Percentiles rank a stretch among this genome's conserved stretches.
These are phyloP conservation scores for Chrysemys picta DNA, from an alignment of 2,113 vertebrate genomes.

Conservation along the genomic window DNA sequence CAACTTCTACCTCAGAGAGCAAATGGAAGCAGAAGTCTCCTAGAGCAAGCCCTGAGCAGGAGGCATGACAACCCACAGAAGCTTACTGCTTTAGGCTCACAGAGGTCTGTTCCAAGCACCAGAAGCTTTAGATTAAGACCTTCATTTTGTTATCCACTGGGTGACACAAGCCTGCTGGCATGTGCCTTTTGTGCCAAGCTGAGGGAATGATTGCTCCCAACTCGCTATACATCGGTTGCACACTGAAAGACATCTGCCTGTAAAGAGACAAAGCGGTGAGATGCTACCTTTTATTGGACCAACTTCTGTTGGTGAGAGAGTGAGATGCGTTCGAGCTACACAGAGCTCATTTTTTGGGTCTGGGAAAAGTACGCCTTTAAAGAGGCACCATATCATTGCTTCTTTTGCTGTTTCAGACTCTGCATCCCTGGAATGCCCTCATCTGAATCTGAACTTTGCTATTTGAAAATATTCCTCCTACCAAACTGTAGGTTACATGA, in stretches of 20 bases:
- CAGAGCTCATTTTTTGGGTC: no score
- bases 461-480: not conserved
- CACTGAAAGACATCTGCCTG: not conserved
- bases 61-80: not conserved
- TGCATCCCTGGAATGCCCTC: not conserved
- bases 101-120: not conserved
- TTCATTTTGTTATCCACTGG: not conserved
- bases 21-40: accelerated
- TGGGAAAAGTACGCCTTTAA: no score
- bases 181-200: not conserved
- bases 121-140: not conserved
- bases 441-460: not conserved
- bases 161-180: not conserved
- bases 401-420: not conserved
- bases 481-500: not conserved
- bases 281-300: no score
- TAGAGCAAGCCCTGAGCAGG: not conserved
- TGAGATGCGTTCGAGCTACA: not conserved
- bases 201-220: not conserved
- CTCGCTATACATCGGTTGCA: accelerated
- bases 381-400: no score
- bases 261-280: no score
- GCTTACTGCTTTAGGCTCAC: not conserved
- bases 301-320: no score
- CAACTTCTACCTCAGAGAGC: not conserved